Evolutionary conservation across 2,888 invertebrate species (phyloP), one percentile per base, ranked within the genome.

Genomic region (Synanthedon andrenaeformis): DNA sequence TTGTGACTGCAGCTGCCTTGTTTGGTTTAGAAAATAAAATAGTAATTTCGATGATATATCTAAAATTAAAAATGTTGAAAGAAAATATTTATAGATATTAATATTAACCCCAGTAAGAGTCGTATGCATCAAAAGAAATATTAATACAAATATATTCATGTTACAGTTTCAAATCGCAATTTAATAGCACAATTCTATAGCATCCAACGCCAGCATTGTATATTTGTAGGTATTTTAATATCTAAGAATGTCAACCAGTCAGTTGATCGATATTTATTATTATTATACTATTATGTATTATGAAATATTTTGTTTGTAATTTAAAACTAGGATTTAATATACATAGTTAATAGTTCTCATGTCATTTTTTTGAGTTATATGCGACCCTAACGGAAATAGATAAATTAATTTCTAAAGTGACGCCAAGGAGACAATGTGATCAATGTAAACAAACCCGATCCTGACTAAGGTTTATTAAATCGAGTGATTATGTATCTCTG

Each of bases 151-250:
- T 57, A 54, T 59, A 55, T 56, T 57, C 57, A 53, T 58, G 61
- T 61, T 61, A 56, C 58, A 56, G 52, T 53, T 57, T 53, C 56
- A 54, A 54, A 57, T 55, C 52, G 54, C 54, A 55, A 50, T 54
- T 54, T 55, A 53, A 52, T 51, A 55, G 42, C 54, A 51, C 55
- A 53, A 56, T 55, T 57, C 52, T 54, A 55, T 55, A 53, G 53
- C 50, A 17, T 41, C 42, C 41, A 42, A 28, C 14, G 35, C 11
- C 49, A 12, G 41, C 51, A 51, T 42, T 50, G 48, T 42, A 42
- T 11, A 42, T 45, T 45, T 45, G 28, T 55, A 58, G 52, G 55
- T 61, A 62, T 65, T 60, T 59, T 61, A 56, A 56, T 63, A 61
- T 57, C 55, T 61, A 62, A 62, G 54, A 56, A 55, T 58, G 45